Base-by-base conservation (phyloP, 92 coral and sea anemone species). In the Parazoanthus swiftii region DNA sequence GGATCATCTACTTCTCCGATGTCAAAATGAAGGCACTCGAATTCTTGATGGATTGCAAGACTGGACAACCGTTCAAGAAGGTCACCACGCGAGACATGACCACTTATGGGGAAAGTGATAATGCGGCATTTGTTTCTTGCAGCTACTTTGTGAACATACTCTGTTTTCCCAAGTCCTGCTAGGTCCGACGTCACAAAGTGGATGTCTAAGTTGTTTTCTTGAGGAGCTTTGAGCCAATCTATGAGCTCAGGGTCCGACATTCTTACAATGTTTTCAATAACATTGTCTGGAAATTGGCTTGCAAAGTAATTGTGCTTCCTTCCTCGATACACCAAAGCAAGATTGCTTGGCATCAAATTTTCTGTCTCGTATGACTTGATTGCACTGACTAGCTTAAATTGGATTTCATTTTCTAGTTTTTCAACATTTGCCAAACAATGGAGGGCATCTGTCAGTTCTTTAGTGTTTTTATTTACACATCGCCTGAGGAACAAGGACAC, bases 361-460 rank as follows among this genome's bases (percentile, higher is more conserved):
- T 77, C 18, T 33, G 44, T 51, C 21, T 76, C 85, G 8, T 67
- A 58, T 38, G 71, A 66, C 36, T 85, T 85, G 48, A 89, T 77
- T 70, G 16, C 74, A 72, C 86, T 80, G 37, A 89, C 86, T 42
- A 89, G 76, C 58, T 85, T 74, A 70, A 89, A 85, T 76, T 89
- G 92, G 68, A 89, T 48, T 70, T 89, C 92, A 46, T 85, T 89
- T 50, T 75, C 76, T 13, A 89, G 86, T 6, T 23, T 84, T 79
- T 89, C 92, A 38, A 89, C 92, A 66, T 89, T 89, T 77, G 92
- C 92, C 86, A 89, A 29, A 76, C 92, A 89, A 15, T 84, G 85
- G 54, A 89, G 81, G 23, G 71, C 9, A 35, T 77, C 86, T 46
- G 82, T 78, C 6, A 46, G 68, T 33, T 51, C 46, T 14, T 80